Evolutionary conservation across 2,113 vertebrate species (phyloP), one percentile per base, ranked within the genome.

Genomic region (Cynocephalus volans): DNA sequence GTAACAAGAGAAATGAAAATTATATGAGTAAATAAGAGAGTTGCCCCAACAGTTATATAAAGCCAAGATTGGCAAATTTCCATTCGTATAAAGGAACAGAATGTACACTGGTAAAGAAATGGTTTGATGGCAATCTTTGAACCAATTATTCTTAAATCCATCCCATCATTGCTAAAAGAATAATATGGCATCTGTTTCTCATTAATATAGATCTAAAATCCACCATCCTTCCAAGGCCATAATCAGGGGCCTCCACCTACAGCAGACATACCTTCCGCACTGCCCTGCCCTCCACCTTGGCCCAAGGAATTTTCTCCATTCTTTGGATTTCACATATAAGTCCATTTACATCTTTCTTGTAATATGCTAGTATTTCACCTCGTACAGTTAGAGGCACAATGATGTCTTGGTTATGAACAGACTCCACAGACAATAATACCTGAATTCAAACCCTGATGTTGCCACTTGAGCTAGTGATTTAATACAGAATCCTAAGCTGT

Each of bases 1-100:
- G 52, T 88, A 94, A 96, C 93, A 86, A 82, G 45, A 91, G 54
- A 88, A 95, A 90, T 75, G 79, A 93, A 56, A 84, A 91, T 72
- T 70, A 73, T 60, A 87, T 56, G 64, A 93, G 87, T 81, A 92
- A 95, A 75, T 11, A 93, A 77, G 33, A 81, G 41, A 52, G 33
- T 62, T 84, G 87, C 54, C 64, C 58, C 56, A 70, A 72, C 54
- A 81, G 60, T 75, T 79, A 90, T 88, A 67, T 90, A 58, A 95
- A 72, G 52, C 28, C 23, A 82, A 56, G 18, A 83, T 1, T 64
- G 80, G 69, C 64, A 93, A 77, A 41, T 62, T 45, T 82, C 31
- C 18, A 93, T 18, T 95, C 12, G n/a, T 79, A 81, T 52, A 72
- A 72, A 67, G 48, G n/a, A 48, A 45, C 23, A 76, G n/a, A 93